phyloP scores from a whole-genome alignment of 2,888 invertebrate species.

The Venustoraphidia nigricollis region DNA sequence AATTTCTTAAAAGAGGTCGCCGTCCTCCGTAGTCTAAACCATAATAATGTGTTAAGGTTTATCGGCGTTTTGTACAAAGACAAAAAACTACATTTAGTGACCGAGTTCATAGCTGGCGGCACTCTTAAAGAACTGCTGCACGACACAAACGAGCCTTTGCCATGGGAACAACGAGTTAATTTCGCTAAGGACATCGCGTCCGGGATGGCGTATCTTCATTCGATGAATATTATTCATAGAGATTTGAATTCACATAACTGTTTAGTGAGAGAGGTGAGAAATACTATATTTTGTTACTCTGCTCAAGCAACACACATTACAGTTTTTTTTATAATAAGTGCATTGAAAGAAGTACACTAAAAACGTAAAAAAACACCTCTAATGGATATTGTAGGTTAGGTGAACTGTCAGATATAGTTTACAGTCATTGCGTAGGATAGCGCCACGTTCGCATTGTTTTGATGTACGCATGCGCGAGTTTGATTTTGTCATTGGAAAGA shows the following conservation, averaged over 20 bases:
- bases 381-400: no score
- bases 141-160: constrained; percentile 47
- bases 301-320: no score
- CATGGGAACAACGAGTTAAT: constrained; percentile 68
- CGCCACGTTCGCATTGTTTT: background rate
- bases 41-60: constrained; percentile 80
- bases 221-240: constrained; percentile 86
- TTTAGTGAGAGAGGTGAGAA: constrained; percentile 60
- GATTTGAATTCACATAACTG: constrained; percentile 95
- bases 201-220: constrained; percentile 88
- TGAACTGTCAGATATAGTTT: no score
- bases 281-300: no score
- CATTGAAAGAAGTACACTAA: background rate
- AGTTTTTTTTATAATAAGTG: background rate
- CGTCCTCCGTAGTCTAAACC: constrained; percentile 73
- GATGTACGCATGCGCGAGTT: background rate
- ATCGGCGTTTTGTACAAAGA: constrained; percentile 90
- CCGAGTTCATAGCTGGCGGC: constrained; percentile 86
- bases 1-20: constrained; percentile 94
- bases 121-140: constrained; percentile 76
- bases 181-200: constrained; percentile 85
- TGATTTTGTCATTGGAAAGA: no score
- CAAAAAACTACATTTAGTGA: constrained; percentile 77
- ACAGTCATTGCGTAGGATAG: no score
- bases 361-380: no score